Evolutionary conservation across 2,888 invertebrate species (phyloP), one percentile per base, ranked within the genome.

Genomic region (Drosophila greeni): DNA sequence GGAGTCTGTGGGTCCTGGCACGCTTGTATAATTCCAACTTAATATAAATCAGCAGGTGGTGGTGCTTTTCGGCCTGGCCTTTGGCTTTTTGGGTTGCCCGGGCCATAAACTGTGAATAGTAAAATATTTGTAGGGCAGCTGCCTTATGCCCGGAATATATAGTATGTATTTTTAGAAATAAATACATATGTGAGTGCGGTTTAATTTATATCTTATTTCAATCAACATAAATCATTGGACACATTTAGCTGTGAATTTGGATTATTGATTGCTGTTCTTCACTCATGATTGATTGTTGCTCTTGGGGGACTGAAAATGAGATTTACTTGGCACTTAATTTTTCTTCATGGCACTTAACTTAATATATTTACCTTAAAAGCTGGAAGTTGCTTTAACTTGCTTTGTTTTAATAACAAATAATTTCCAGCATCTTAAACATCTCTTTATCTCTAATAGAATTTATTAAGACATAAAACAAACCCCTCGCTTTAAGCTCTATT

Each of bases 31-130:
- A 70, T 74, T 71, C 66, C 51, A 62, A 39, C 56, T 49, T 52
- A 69, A 72, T 76, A 78, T 70, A 72, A 75, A 72, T 72, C 77
- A 76, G 82, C 82, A 82, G 80, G 80, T 76, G 79, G 76, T 82
- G 80, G 76, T 82, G 66, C 66, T 57, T 73, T 66, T 58, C 5
- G 39, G 37, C n/a, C 42, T 56, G 47, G 61, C 64, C 43, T 56
- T 68, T 72, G 64, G 49, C 61, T 47, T 31, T 42, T 18, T n/a
- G 14, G 26, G 12, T 29, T 42, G 43, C 11, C 42, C n/a, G 24
- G 42, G 24, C 31, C 29, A 29, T 61, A 43, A 57, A 66, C 18
- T 34, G 9, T 11, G 43, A 20, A 43, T 26, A 26, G 52, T 33
- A 26, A 33, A 40, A 62, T 40, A 23, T 29, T 49, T 47, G 14